Evolutionary conservation across 2,797 vertebrate genomes (phyloP).

Genomic region (Petrocephalus sullivani): DNA sequence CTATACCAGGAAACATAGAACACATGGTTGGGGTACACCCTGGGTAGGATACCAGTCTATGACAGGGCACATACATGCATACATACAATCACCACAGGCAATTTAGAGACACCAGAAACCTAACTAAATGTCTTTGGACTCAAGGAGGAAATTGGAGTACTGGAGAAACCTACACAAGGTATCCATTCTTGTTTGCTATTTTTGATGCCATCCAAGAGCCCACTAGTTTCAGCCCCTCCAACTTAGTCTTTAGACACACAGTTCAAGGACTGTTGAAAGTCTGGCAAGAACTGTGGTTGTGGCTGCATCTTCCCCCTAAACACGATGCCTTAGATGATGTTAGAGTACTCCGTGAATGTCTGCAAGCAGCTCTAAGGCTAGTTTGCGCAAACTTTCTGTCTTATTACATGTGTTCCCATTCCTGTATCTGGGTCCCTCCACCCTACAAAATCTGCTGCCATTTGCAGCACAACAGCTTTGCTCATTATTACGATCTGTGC

Average conservation of each 20-base stretch:
- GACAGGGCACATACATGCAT: not conserved
- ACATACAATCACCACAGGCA: not conserved
- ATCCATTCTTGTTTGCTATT: not conserved
- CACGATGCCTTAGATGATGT: no score
- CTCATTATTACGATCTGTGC: not conserved
- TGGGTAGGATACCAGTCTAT: not conserved
- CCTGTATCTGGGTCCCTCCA: not conserved
- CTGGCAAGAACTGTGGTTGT: no score
- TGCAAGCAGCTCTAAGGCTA: no score
- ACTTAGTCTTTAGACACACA: not conserved
- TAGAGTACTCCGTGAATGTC: no score
- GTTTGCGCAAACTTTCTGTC: no score
- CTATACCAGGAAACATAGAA: not conserved
- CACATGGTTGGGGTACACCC: not conserved
- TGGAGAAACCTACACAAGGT: not conserved
- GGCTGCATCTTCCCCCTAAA: no score
- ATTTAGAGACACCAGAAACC: not conserved
- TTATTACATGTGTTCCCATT: not conserved
- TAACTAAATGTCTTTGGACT: not conserved
- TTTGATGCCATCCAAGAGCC: not conserved
- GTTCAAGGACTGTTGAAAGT: no score
- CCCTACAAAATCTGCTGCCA: not conserved
- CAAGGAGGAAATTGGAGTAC: not conserved
- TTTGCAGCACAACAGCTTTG: not conserved
- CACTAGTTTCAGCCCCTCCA: not conserved